Evolutionary conservation across 2,797 vertebrate genomes (phyloP).

Genomic region (Danio aesculapii): DNA sequence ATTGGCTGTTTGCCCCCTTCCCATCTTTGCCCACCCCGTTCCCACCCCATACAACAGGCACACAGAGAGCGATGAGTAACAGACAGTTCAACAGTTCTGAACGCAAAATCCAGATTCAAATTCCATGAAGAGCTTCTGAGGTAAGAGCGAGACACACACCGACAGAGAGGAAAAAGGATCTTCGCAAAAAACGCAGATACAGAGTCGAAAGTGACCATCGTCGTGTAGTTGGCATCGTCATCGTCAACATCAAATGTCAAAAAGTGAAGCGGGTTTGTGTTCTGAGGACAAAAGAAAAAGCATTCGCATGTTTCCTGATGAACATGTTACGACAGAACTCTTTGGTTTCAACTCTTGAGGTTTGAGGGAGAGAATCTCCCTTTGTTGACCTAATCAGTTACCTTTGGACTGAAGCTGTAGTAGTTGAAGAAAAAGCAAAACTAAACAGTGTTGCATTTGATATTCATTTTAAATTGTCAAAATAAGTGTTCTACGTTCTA

Average conservation of each 20-base stretch:
- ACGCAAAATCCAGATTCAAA: constrained; percentile 65
- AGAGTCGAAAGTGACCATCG: constrained; percentile 50
- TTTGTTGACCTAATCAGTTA: constrained; percentile 75
- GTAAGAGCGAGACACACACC: constrained; percentile 57
- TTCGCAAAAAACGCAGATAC: constrained; percentile 55
- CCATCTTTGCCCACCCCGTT: constrained; percentile 51
- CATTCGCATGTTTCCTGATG: constrained; percentile 46
- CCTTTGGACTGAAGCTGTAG: constrained; percentile 86
- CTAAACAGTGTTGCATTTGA: neutral
- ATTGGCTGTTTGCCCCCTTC: constrained; percentile 77
- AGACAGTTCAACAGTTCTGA: constrained; percentile 70
- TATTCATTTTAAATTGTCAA: neutral
- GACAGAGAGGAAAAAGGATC: constrained; percentile 52
- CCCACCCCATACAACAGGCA: constrained; percentile 82
- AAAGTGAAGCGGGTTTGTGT: constrained; percentile 30
- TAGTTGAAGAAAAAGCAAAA: constrained; percentile 64
- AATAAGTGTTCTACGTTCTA: neutral
- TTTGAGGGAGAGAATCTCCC: constrained; percentile 79
- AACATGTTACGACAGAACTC: constrained; percentile 73
- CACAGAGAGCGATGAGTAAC: constrained; percentile 82
- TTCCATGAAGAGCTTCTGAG: constrained; percentile 62
- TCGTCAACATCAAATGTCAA: constrained; percentile 41
- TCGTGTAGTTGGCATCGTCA: constrained; percentile 46
- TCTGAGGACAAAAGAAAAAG: constrained; percentile 35
- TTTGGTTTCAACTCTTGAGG: constrained; percentile 86